Percentiles rank a stretch among this genome's conserved stretches.
These are phyloP conservation scores for Epizoanthus rinbou DNA, from an alignment of 92 coral and sea anemone genomes.

Conservation along the genomic window DNA sequence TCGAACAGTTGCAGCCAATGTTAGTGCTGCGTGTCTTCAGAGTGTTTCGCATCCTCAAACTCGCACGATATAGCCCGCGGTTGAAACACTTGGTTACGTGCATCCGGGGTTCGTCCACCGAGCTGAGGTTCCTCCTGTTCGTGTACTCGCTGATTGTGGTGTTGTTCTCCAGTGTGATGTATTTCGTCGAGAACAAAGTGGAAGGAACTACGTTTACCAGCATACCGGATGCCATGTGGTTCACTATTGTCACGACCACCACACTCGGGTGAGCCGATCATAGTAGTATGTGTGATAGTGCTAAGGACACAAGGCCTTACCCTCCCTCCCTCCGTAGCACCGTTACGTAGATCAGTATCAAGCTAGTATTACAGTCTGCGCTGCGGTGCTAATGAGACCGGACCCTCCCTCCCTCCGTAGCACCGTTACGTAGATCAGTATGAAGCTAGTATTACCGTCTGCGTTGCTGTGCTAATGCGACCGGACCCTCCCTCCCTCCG, in stretches of 20 bases:
- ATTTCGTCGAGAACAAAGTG: conserved; percentile 37
- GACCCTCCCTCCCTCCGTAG: too few species aligned
- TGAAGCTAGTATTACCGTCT: too few species aligned
- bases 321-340: too few species aligned
- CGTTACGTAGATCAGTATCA: too few species aligned
- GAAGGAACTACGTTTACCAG: conserved; percentile 28
- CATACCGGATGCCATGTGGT: conserved; percentile 58
- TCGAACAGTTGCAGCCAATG: neutral
- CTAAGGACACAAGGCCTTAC: too few species aligned
- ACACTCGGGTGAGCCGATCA: conserved; percentile 23
- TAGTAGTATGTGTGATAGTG: too few species aligned
- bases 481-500: too few species aligned
- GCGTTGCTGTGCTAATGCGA: too few species aligned
- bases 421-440: too few species aligned
- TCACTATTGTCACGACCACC: conserved; percentile 40
- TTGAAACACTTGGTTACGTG: conserved; percentile 12
- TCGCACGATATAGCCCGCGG: conserved; percentile 36
- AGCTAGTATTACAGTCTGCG: too few species aligned
- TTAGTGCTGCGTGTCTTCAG: conserved; percentile 39
- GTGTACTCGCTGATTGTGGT: conserved; percentile 34
- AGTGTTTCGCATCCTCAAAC: conserved; percentile 40
- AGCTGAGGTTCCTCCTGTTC: conserved; percentile 30
- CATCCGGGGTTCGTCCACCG: conserved; percentile 28
- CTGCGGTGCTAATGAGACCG: too few species aligned
- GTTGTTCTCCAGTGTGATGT: conserved; percentile 32